Evolutionary conservation across 1,140 invertebrate species (phyloP), one percentile per base, ranked within the genome.

Genomic region (Hylaeus volcanicus): DNA sequence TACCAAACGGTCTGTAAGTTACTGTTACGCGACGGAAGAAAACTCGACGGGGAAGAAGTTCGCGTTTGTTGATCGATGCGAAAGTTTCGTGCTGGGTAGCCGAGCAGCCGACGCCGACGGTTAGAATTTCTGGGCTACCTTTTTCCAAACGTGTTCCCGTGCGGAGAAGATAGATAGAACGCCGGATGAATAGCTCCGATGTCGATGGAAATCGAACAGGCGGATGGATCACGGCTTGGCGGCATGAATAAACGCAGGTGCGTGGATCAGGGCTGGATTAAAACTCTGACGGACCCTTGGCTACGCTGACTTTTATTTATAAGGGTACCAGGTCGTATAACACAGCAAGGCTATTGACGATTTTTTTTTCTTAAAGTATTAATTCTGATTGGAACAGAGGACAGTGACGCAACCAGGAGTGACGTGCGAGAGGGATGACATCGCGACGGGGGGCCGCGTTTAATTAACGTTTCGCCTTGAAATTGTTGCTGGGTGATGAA

Each of bases 131-230:
- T 39, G 26, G 8, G 11, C 1, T 1, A 1, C 8, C 8, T 9
- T 66, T 45, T 65, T n/a, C 63, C 11, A 45, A 9, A 41, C 14
- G 43, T 6, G 26, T 26, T 26, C n/a, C n/a, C 41, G 41, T 41
- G 41, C 48, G 1, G 15, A 55, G 26, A 14, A 53, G 51, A 58
- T n/a, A 48, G 63, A 63, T n/a, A 41, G 69, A 80, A 73, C 56
- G 58, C 26, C 43, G 78, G 58, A 41, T 64, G 45, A 79, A 79
- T 65, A 73, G 64, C n/a, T 2, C 37, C 73, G 65, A 58, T 43
- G 68, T 12, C 69, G 71, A n/a, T 74, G 37, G 26, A 37, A 70
- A 70, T 70, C 68, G 48, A 55, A 70, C 53, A 26, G 68, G 51
- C 66, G 51, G 53, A 69, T 15, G 48, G 66, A 69, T 69, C 66